Percentiles rank a stretch among this genome's conserved stretches.
Evolutionary conservation across 2,113 vertebrate genomes (phyloP).

Genomic region (Emydocephalus ijimae): DNA sequence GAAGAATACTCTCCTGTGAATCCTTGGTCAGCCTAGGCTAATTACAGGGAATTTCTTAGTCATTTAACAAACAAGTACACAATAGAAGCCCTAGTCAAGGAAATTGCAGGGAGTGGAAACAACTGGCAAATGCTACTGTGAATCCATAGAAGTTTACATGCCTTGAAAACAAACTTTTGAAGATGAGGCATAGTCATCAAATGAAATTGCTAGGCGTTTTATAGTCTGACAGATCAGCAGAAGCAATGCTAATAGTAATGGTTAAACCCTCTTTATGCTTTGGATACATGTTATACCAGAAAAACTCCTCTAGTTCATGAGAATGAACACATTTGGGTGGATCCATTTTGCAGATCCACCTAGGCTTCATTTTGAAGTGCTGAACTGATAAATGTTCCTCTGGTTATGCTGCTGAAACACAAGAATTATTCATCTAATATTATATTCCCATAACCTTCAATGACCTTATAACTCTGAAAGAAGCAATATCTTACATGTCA

Average conservation of each 20-base stretch:
- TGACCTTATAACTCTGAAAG: neutral
- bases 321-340: neutral
- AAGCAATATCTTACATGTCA: neutral
- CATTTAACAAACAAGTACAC: neutral
- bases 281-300: neutral
- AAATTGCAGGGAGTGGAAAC: neutral
- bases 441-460: neutral
- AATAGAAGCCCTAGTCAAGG: neutral
- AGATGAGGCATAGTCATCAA: neutral
- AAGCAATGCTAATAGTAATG: neutral
- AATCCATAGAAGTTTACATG: accelerated
- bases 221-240: neutral
- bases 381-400: neutral
- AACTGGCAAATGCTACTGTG: neutral
- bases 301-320: constrained; percentile 18
- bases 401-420: neutral
- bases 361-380: neutral
- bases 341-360: neutral
- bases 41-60: neutral
- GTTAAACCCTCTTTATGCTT: neutral
- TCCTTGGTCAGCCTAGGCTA: neutral
- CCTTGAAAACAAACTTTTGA: neutral
- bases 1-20: neutral
- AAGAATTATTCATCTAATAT: neutral
- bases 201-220: neutral